Base-by-base conservation (phyloP, 64 coral and sea anemone species). In the Dendronephthya gigantea region DNA sequence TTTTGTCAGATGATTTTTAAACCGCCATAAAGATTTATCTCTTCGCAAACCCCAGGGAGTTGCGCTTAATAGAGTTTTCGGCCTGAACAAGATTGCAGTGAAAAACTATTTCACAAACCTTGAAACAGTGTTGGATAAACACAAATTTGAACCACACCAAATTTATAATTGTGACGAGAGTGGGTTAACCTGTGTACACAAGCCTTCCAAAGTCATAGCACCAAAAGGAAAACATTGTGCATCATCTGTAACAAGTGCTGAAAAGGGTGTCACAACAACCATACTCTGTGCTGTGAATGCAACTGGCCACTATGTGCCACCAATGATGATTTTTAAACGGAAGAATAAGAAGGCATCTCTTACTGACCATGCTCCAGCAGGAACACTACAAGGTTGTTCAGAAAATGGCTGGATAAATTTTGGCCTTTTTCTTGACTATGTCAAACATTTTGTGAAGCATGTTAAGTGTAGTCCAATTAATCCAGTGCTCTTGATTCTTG, bases 161-260 rank as follows among this genome's bases (percentile, higher is more conserved):
- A 74, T 74, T 74, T 74, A 74, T 35, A 74, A 74, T 35, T 74
- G 68, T 15, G 68, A 74, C 31, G 68, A 74, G 68, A 74, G 68
- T 74, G 68, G 68, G 22, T 25, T 74, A 74, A 25, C 68, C 31
- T 19, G 13, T 74, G 68, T 74, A 28, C 68, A 74, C 14, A 74
- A 74, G 68, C 68, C 68, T 28, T 74, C 68, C 22, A 74, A 74
- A 74, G 68, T 74, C 9, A 35, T 74, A 27, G 22, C 68, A 74
- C 11, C 33, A 74, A 74, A 15, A 28, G 68, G 68, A 74, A 74
- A 74, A 74, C 68, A 74, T 74, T 74, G 68, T 15, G 68, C 31
- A 25, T 74, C 68, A 27, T 74, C 68, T 3, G 68, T 74, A 9
- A 74, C 68, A 74, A 74, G 68, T 74, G 68, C n/a, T 19, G 68